Conservation (phyloP, 2,888 invertebrate species). For the Eumacrocentrus americanus region DNA sequence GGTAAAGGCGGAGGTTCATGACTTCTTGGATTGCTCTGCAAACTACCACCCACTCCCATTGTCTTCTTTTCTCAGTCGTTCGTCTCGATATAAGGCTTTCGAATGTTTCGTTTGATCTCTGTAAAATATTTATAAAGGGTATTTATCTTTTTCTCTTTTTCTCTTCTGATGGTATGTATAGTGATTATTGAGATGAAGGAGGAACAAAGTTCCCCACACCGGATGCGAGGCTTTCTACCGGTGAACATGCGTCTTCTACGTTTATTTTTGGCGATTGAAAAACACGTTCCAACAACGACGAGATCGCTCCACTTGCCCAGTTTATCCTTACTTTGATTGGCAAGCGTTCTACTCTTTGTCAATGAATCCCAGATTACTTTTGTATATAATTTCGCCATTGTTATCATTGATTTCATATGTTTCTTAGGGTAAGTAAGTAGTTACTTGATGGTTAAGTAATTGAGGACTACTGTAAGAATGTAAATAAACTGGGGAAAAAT, state of each 20-base stretch:
- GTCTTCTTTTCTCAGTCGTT: constrained; percentile 28
- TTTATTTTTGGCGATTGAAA: constrained; percentile 34
- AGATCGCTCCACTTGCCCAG: constrained; percentile 33
- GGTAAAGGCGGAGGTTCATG: constrained; percentile 44
- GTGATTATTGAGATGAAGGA: neutral
- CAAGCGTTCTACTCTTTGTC: constrained; percentile 28
- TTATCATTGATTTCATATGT: neutral
- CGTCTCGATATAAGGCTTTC: too few species aligned
- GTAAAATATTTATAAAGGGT: too few species aligned
- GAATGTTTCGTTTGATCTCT: too few species aligned
- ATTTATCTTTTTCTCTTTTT: too few species aligned
- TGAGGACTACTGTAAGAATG: too few species aligned
- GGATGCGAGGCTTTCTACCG: constrained; percentile 1
- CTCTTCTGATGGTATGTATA: too few species aligned
- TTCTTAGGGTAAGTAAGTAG: neutral
- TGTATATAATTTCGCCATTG: neutral
- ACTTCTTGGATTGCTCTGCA: constrained; percentile 36
- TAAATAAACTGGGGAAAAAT: too few species aligned
- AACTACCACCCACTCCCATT: constrained; percentile 51
- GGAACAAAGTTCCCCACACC: neutral
- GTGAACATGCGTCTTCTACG: neutral
- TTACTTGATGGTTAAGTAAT: too few species aligned
- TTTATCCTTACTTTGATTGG: constrained; percentile 29
- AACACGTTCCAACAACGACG: constrained; percentile 17
- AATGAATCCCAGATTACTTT: neutral